Evolutionary conservation across 2,888 invertebrate species (phyloP), one percentile per base, ranked within the genome.

Genomic region (Sminthurides aquaticus): DNA sequence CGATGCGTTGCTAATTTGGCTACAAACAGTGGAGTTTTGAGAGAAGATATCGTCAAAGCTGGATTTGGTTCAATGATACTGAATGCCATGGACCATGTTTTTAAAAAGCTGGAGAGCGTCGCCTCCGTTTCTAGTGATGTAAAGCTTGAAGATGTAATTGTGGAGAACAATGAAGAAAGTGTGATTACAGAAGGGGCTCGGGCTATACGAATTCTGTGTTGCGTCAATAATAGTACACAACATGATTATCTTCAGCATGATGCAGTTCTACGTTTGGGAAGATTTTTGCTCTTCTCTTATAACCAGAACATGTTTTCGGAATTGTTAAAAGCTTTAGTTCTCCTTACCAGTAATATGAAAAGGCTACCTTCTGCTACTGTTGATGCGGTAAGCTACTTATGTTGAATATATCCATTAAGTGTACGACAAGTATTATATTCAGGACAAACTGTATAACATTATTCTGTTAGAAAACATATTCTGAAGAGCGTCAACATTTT

Each of bases 101-200:
- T 58, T 20, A 54, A 5, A 8, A 58, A 29, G 22, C 29, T 64
- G 49, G 49, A 60, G 15, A n/a, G 24, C 22, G 26, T 60, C 3
- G 26, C 25, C 18, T 8, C 49, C 24, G 27, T 26, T 18, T 60
- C 49, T 22, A 11, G 48, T 3, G 57, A 57, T 57, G 28, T 18
- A n/a, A 27, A 57, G 29, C 49, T 58, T 18, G 58, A 58, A 29
- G 64, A 64, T 49, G 29, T 64, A 29, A 64, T 64, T n/a, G 49
- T 64, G 15, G 64, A 64, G 54, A 64, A 64, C 25, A 49, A 52
- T 52, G 64, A 64, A 52, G 64, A 64, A 58, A 54, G 20, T 24
- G 58, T 64, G 24, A 52, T 64, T 5, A 29, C 29, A n/a, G 49
- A 64, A 58, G 57, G 25, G 1, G 48, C 58, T 22, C 20, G 64